These are phyloP conservation scores for Amiota minor DNA, from an alignment of 2,888 invertebrate genomes.

Conservation along the genomic window DNA sequence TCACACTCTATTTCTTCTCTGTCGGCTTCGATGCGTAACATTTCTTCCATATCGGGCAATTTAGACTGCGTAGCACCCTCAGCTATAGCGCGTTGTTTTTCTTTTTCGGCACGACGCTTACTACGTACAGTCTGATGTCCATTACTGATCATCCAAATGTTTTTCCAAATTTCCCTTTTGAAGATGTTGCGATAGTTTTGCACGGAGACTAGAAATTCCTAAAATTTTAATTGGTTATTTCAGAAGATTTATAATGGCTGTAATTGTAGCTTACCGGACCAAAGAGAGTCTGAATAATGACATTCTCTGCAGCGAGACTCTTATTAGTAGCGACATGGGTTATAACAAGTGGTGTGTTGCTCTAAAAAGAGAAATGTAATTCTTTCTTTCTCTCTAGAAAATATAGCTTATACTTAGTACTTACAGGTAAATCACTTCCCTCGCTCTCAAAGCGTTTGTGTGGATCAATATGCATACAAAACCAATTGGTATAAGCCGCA, in stretches of 20 bases:
- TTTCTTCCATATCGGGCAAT: not conserved
- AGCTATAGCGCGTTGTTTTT: not conserved
- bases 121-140: slow-evolving; percentile 43
- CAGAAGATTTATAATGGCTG: not conserved
- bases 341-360: slow-evolving; percentile 70
- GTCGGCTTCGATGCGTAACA: not conserved
- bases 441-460: slow-evolving; percentile 72
- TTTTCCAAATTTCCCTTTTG: slow-evolving; percentile 71
- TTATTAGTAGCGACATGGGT: slow-evolving; percentile 73
- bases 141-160: slow-evolving; percentile 73
- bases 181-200: slow-evolving; percentile 72
- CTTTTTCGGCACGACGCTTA: no score
- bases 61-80: not conserved
- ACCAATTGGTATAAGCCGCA: slow-evolving; percentile 68
- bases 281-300: slow-evolving; percentile 69
- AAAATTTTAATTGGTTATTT: not conserved
- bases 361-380: slow-evolving; percentile 48
- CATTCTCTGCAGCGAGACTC: slow-evolving; percentile 73
- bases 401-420: not conserved
- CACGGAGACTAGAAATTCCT: slow-evolving; percentile 73
- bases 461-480: slow-evolving; percentile 66
- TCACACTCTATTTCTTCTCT: not conserved
- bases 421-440: slow-evolving; percentile 70
- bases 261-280: slow-evolving; percentile 58
- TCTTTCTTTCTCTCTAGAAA: not conserved